Evolutionary conservation across 2,797 vertebrate species (phyloP), one percentile per base, ranked within the genome.

Genomic region (Oreochromis grahami): DNA sequence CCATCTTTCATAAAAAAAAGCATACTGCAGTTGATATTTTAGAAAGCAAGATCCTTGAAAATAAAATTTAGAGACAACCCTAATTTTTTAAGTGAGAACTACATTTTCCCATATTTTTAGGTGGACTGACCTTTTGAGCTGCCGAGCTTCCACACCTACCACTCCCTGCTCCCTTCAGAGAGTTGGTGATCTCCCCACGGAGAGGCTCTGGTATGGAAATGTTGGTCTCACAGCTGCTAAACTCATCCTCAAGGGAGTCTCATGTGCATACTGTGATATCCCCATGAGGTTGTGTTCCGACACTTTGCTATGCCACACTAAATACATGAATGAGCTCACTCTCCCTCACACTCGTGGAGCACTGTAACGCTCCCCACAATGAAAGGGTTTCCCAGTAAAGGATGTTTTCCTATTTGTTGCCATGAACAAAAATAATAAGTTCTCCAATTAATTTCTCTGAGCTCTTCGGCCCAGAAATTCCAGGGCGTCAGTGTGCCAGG

Each of bases 141-240:
- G 34, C 36, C 6, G 9, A 51, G 24, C n/a, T 1, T 77, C 38
- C 34, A 83, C 82, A 58, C 52, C 72, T 41, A 41, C 36, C n/a
- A 53, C 32, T 81, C 84, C 77, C 60, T 56, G 19, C 55, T 34
- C 19, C 15, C 79, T 34, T 50, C 41, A 24, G 77, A 50, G 83
- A 51, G 84, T 50, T 36, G 80, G 41, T 43, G 84, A 87, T 84
- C 80, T 89, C 84, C 45, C 60, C 29, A 15, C 29, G 34, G 79
- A 80, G 79, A 77, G 43, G 21, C 29, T 90, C 74, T 43, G 79
- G 63, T 68, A 51, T 81, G 43, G 81, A 91, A 79, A 87, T 29
- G 82, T 56, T 76, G 86, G 36, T 60, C 88, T 85, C 83, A 88
- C 95, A 96, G 94, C 95, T 96, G 95, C 90, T 94, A 48, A 91